Evolutionary conservation across 53 echinoderm and acorn worm genomes (phyloP).

Genomic region (Echinometra lucunter): DNA sequence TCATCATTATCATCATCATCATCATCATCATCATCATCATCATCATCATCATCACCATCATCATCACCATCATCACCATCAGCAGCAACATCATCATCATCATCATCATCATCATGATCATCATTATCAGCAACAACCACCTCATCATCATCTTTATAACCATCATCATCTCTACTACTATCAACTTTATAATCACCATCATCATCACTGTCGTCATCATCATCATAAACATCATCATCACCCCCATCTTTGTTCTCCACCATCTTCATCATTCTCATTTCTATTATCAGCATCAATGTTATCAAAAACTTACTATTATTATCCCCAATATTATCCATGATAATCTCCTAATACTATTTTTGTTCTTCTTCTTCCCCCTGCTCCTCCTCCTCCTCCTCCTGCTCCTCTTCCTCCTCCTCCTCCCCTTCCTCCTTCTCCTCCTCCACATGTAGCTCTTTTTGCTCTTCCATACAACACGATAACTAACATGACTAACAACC

Average conservation of each 20-base stretch:
- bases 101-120: not conserved
- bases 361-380: not conserved
- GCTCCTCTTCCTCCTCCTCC: not conserved
- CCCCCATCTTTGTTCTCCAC: not conserved
- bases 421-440: too few relatives aligned
- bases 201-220: not conserved
- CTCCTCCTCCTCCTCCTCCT: not conserved
- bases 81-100: conserved; percentile 34
- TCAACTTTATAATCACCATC: not conserved
- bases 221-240: not conserved
- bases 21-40: not conserved
- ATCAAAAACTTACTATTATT: not conserved
- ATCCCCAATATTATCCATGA: not conserved
- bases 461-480: not conserved
- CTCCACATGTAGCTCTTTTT: too few relatives aligned
- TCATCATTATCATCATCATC: not conserved
- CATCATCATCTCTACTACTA: not conserved
- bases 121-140: not conserved
- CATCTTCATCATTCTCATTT: not conserved
- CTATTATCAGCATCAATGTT: not conserved
- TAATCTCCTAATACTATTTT: too few relatives aligned
- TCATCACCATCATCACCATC: conserved; percentile 35
- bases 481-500: not conserved
- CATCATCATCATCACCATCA: not conserved
- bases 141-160: not conserved